Conservation (phyloP, 2,888 invertebrate genomes). For the Hypomecis punctinalis region DNA sequence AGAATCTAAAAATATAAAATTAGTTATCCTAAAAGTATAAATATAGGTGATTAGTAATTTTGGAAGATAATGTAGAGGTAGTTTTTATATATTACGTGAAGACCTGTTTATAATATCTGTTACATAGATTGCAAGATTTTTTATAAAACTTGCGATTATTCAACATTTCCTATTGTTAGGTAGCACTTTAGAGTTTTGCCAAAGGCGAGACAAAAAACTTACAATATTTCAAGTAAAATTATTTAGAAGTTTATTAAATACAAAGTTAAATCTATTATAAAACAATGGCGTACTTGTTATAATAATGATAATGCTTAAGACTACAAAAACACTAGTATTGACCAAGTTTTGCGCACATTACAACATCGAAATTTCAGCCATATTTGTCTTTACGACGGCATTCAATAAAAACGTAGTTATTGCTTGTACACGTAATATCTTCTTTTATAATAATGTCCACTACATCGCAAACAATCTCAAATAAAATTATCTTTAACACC, state of each 20-base stretch:
- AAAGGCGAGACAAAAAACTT: too few species aligned
- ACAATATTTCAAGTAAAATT: too few species aligned
- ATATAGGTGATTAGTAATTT: not conserved
- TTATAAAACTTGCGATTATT: too few species aligned
- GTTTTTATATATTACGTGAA: conserved; percentile 11
- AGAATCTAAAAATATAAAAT: conserved; percentile 4
- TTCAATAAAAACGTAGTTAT: conserved; percentile 80
- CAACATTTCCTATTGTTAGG: too few species aligned
- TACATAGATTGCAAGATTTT: too few species aligned
- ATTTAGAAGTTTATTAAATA: too few species aligned
- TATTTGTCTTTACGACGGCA: conserved; percentile 67
- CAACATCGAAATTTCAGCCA: conserved; percentile 76
- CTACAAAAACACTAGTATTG: conserved; percentile 60
- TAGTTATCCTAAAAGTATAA: conserved; percentile 9
- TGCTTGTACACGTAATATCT: conserved; percentile 84
- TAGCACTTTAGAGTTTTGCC: too few species aligned
- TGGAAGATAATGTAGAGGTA: conserved; percentile 40
- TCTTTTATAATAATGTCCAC: conserved; percentile 62
- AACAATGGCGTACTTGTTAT: not conserved
- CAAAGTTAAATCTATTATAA: too few species aligned
- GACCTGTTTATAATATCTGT: not conserved
- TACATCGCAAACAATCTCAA: conserved; percentile 79
- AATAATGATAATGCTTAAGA: conserved; percentile 27
- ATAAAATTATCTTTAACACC: conserved; percentile 45
- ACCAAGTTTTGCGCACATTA: conserved; percentile 78